Percentiles rank a stretch among this genome's conserved stretches.
phyloP scores from a whole-genome alignment of 2,797 vertebrate genomes.

The Gobio occitaniae region DNA sequence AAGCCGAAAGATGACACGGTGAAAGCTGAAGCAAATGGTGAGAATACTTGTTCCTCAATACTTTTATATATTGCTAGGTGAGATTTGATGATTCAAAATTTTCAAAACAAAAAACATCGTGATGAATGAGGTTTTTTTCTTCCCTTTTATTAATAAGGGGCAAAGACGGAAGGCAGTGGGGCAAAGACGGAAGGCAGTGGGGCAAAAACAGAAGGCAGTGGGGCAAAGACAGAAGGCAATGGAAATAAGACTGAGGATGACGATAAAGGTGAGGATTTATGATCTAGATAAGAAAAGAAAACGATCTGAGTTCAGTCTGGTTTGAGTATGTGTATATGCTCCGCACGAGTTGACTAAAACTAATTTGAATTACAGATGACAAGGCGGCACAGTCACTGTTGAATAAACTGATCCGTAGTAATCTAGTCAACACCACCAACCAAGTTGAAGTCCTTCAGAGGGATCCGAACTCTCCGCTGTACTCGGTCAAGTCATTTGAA shows the following conservation, averaged over 20 bases:
- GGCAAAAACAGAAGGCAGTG: constrained; percentile 66
- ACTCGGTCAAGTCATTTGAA: constrained; percentile 97
- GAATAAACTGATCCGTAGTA: constrained; percentile 95
- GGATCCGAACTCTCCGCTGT: constrained; percentile 94
- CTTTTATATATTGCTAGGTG: background rate
- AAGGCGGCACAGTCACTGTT: constrained; percentile 93
- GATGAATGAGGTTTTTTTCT: constrained; percentile 67
- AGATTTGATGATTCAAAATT: constrained; percentile 51
- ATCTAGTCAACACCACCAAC: constrained; percentile 93
- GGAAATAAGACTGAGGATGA: constrained; percentile 80
- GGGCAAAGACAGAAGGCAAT: constrained; percentile 68
- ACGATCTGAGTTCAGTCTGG: background rate
- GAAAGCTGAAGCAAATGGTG: constrained; percentile 81
- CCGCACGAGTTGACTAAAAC: background rate
- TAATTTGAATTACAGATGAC: constrained; percentile 81
- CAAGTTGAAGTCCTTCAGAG: constrained; percentile 97
- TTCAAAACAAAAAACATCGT: too few relatives aligned
- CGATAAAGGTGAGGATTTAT: constrained; percentile 82
- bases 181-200: constrained; percentile 63
- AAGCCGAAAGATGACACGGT: background rate
- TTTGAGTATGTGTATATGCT: background rate
- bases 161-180: constrained; percentile 60
- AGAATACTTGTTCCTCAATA: background rate
- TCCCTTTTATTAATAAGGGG: constrained; percentile 73
- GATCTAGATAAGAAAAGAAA: too few relatives aligned